Conservation (phyloP, 2,797 vertebrate species). For the Anisognathus igniventris region DNA sequence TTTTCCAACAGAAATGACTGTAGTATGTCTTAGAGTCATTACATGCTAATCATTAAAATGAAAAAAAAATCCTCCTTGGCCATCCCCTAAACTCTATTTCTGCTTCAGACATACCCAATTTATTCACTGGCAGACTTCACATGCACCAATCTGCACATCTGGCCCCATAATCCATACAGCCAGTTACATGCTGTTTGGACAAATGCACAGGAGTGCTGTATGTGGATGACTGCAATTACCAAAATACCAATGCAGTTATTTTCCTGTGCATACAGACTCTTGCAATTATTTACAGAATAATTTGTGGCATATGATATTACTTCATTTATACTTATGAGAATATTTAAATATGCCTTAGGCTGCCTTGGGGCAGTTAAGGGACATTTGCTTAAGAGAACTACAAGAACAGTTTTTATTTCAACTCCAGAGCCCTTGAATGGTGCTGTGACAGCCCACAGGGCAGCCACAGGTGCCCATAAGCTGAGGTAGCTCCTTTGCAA, state of each 20-base stretch:
- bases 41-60: background rate
- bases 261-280: background rate
- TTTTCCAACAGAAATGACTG: background rate
- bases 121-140: background rate
- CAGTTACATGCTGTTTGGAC: background rate
- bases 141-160: rapidly evolving
- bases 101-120: background rate
- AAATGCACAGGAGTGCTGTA: background rate
- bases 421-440: background rate
- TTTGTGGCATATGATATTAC: background rate
- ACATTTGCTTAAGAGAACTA: background rate
- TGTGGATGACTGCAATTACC: background rate
- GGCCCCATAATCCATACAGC: background rate
- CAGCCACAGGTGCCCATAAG: constrained; percentile 11
- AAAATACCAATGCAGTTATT: background rate
- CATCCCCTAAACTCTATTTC: background rate
- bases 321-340: background rate
- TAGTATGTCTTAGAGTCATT: background rate
- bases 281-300: background rate
- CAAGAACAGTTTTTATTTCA: background rate
- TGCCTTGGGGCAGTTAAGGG: background rate
- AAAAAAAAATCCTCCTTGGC: background rate
- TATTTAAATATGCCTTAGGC: background rate
- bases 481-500: background rate
- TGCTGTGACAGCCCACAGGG: background rate